These are phyloP conservation scores for Drosophila kuntzei DNA, from an alignment of 2,888 invertebrate genomes.

Conservation along the genomic window DNA sequence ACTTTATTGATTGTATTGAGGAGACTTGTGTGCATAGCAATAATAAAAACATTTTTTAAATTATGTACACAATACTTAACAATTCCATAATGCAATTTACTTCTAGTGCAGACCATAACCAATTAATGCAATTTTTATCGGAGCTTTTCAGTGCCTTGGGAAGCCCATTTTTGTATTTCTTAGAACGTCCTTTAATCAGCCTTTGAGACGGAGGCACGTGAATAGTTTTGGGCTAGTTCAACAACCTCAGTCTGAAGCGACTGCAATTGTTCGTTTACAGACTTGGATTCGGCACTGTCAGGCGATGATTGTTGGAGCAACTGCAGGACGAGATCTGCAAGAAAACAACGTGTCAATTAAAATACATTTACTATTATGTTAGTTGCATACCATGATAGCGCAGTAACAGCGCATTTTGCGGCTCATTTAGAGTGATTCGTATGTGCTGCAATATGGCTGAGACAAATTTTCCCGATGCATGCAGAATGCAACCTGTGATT, in stretches of 20 bases:
- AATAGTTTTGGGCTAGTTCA: slow-evolving; percentile 76
- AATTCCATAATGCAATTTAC: slow-evolving; percentile 36
- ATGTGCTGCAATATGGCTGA: slow-evolving; percentile 91
- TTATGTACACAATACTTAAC: slow-evolving; percentile 54
- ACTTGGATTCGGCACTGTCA: slow-evolving; percentile 86
- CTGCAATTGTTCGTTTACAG: slow-evolving; percentile 84
- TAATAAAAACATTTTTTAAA: slow-evolving; percentile 58
- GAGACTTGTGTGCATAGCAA: slow-evolving; percentile 63
- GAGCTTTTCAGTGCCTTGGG: neutral
- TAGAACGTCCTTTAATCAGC: slow-evolving; percentile 63
- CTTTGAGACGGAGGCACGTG: slow-evolving; percentile 81
- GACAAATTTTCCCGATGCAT: slow-evolving; percentile 97
- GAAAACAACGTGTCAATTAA: neutral
- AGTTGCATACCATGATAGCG: slow-evolving; percentile 90
- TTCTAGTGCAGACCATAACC: slow-evolving; percentile 50
- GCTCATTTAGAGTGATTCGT: slow-evolving; percentile 89
- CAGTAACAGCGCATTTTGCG: slow-evolving; percentile 88
- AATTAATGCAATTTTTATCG: slow-evolving; percentile 35
- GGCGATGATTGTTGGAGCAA: slow-evolving; percentile 87
- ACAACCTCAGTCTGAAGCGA: slow-evolving; percentile 73
- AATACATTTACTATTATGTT: neutral
- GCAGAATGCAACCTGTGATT: slow-evolving; percentile 92
- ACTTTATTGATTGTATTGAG: slow-evolving; percentile 57
- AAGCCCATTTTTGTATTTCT: neutral
- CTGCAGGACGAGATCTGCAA: slow-evolving; percentile 89